A percentile compares a stretch with the other conserved stretches of the same genome.
phyloP scores from a whole-genome alignment of 2,888 invertebrate genomes.

The Psylliodes chrysocephalus region DNA sequence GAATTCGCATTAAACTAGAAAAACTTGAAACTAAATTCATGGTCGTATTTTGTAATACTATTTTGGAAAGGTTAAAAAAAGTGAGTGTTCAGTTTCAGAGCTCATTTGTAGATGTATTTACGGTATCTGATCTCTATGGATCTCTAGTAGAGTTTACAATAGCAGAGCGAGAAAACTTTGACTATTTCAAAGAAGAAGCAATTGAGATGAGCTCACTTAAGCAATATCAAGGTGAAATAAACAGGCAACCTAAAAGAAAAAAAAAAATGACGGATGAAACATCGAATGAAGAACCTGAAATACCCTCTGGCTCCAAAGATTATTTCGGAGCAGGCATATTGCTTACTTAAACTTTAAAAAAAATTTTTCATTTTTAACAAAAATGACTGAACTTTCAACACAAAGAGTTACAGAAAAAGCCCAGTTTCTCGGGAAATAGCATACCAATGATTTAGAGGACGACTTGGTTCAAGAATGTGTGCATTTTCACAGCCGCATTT shows the following conservation, averaged over 20 bases:
- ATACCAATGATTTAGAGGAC: constrained; percentile 35
- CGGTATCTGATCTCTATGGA: constrained; percentile 29
- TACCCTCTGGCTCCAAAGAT: too few relatives aligned
- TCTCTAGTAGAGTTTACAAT: constrained; percentile 32
- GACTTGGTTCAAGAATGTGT: too few relatives aligned
- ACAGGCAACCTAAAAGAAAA: too few relatives aligned
- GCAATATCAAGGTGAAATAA: too few relatives aligned
- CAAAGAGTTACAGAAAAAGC: constrained; percentile 32
- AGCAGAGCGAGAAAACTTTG: constrained; percentile 35
- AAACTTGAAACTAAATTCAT: constrained; percentile 27
- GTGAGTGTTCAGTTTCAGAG: constrained; percentile 34
- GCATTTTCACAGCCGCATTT: constrained; percentile 30
- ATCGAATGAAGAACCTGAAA: too few relatives aligned
- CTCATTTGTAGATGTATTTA: constrained; percentile 35
- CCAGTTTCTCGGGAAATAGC: constrained; percentile 27
- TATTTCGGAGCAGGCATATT: constrained; percentile 29
- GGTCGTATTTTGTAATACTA: constrained; percentile 29
- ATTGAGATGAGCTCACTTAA: too few relatives aligned
- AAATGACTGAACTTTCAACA: too few relatives aligned
- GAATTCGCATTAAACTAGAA: constrained; percentile 30
- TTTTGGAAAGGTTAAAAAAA: constrained; percentile 28
- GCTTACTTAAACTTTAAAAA: constrained; percentile 17
- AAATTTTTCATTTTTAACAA: constrained; percentile 26
- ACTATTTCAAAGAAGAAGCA: constrained; percentile 42
- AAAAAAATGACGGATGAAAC: too few relatives aligned